These are phyloP conservation scores for Eleginops maclovinus DNA, from an alignment of 2,113 vertebrate species.

Conservation along the genomic window DNA sequence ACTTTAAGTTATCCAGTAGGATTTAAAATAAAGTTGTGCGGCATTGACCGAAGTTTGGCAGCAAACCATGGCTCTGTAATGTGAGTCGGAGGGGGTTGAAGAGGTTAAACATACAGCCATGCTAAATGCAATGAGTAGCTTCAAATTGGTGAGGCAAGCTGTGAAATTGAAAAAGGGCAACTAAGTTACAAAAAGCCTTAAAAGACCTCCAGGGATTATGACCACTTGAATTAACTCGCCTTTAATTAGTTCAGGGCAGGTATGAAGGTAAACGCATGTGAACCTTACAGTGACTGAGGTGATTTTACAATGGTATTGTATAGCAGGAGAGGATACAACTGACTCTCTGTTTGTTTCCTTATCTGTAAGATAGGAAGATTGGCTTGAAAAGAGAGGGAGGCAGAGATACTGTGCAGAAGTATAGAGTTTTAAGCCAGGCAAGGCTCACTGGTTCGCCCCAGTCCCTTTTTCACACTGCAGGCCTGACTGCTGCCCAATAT, in stretches of 20 bases:
- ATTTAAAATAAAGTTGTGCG: neutral
- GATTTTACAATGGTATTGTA: constrained; percentile 23
- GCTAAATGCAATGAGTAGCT: constrained; percentile 54
- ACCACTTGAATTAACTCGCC: constrained; percentile 66
- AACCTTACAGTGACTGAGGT: constrained; percentile 8
- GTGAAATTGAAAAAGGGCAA: constrained; percentile 68
- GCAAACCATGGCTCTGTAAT: neutral
- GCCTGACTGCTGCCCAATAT: constrained; percentile 76
- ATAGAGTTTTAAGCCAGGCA: constrained; percentile 54
- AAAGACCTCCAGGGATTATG: constrained; percentile 63
- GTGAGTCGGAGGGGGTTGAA: constrained; percentile 18
- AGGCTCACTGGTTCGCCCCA: constrained; percentile 56
- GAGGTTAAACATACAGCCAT: constrained; percentile 47
- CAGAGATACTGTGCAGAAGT: constrained; percentile 31
- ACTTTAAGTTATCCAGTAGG: neutral
- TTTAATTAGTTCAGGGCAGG: constrained; percentile 66
- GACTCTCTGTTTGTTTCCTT: constrained; percentile 36
- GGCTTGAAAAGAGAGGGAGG: constrained; percentile 42
- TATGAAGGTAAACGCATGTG: constrained; percentile 30
- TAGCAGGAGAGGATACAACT: constrained; percentile 18
- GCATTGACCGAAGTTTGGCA: constrained; percentile 10
- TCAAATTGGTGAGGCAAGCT: constrained; percentile 62
- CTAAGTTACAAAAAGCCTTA: constrained; percentile 56
- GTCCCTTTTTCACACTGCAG: constrained; percentile 63
- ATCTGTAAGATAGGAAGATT: constrained; percentile 47